Evolutionary conservation across 2,797 vertebrate genomes (phyloP), one percentile per base, ranked within the genome.

Genomic region (Cercopithecus hamlyni): DNA sequence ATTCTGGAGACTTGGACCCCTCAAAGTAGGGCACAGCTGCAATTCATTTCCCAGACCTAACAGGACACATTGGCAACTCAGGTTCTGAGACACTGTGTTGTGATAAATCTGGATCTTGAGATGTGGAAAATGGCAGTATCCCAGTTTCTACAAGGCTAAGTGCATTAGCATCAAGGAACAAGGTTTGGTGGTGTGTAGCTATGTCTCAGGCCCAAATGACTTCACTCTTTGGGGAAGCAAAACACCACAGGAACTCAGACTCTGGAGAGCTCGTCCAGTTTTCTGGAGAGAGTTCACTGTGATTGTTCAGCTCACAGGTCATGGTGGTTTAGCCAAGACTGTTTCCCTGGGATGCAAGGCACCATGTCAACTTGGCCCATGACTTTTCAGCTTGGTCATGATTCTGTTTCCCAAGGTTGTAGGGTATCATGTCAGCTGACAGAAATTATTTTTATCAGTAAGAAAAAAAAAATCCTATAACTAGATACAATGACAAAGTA

Each of bases 391-490:
- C 4, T 45, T 72, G 52, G n/a, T 61, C 27, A 30, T 14, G 43
- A 7, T 93, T 67, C 33, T 91, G 2, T 45, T 81, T 82, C 12
- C 13, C 41, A 58, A n/a, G 30, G 6, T 41, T 3, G 6, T 27
- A 15, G 52, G 75, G 67, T 13, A 76, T 9, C 10, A 52, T 50
- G 5, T 82, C 22, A 57, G 39, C 26, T 87, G 22, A 26, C 15
- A 70, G 2, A 72, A 91, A 75, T 67, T 52, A n/a, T 79, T 91
- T 43, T 77, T 81, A 30, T 50, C 15, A 73, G 8, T 52, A 72
- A 72, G 73, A 81, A 1, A 81, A 94, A 94, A 50, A 88, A 5
- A 41, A 75, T 45, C 79, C 30, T 82, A 7, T 17, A 91, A 80
- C 10, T 76, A 79, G 12, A 89, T 26, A 73, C 17, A 86, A 11